A percentile compares a stretch with the other conserved stretches of the same genome.
These are phyloP conservation scores for Ranitomeya variabilis DNA, from an alignment of 2,113 vertebrate species.

Conservation along the genomic window DNA sequence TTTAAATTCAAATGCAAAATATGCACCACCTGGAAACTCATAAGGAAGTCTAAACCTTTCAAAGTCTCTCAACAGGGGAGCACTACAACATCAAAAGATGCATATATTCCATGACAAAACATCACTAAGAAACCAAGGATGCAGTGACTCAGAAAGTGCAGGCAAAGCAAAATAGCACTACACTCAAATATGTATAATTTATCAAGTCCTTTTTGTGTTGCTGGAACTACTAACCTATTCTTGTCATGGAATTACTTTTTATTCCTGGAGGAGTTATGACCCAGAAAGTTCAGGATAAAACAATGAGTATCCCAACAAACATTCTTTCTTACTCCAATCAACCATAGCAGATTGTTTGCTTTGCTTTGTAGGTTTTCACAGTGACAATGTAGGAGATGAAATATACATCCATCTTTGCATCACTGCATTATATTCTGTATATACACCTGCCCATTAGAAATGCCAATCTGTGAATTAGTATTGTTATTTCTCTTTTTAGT, in stretches of 20 bases:
- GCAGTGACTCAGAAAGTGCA: constrained; percentile 52
- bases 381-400: constrained; percentile 22
- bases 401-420: neutral
- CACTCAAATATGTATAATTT: constrained; percentile 51
- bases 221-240: constrained; percentile 46
- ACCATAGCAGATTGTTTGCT: constrained; percentile 30
- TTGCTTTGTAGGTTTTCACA: constrained; percentile 22
- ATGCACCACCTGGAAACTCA: constrained; percentile 55
- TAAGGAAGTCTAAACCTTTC: constrained; percentile 56
- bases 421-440: neutral
- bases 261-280: constrained; percentile 49
- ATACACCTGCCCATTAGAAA: neutral
- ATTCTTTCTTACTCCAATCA: constrained; percentile 39
- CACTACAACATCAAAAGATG: constrained; percentile 50
- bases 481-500: neutral
- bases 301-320: constrained; percentile 29
- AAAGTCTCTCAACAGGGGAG: constrained; percentile 53
- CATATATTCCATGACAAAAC: constrained; percentile 48
- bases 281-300: constrained; percentile 52
- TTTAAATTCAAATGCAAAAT: constrained; percentile 57
- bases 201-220: constrained; percentile 39
- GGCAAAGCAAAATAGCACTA: constrained; percentile 37
- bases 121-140: constrained; percentile 49
- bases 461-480: neutral
- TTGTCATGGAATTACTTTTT: constrained; percentile 52